Percentiles rank a stretch among this genome's conserved stretches.
These are phyloP conservation scores for Oligia latruncula DNA, from an alignment of 2,888 invertebrate species.

Conservation along the genomic window DNA sequence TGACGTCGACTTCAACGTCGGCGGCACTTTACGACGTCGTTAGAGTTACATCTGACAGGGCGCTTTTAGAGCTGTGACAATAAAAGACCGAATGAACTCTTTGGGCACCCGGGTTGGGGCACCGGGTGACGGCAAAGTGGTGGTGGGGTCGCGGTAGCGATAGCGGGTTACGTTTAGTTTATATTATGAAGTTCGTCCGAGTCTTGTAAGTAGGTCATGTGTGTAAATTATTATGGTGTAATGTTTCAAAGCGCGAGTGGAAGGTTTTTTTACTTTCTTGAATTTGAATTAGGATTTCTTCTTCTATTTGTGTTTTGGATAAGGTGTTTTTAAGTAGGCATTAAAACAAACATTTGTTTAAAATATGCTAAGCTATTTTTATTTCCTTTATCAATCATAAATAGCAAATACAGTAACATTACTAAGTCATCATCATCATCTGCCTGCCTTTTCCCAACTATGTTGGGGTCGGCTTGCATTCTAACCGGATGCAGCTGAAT, in stretches of 20 bases:
- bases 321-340: not conserved
- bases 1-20: slow-evolving; percentile 48
- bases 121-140: slow-evolving; percentile 35
- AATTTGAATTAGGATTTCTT: not conserved
- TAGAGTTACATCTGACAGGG: slow-evolving; percentile 74
- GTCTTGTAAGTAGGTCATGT: not conserved
- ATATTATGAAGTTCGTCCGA: not conserved
- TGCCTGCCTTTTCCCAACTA: too few relatives aligned
- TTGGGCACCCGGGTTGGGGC: slow-evolving; percentile 66
- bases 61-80: slow-evolving; percentile 73
- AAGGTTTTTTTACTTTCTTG: not conserved
- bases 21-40: slow-evolving; percentile 77
- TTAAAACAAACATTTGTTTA: not conserved
- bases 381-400: not conserved
- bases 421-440: not conserved
- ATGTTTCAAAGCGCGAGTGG: not conserved
- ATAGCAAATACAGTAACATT: not conserved
- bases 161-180: slow-evolving; percentile 51
- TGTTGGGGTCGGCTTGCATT: too few relatives aligned
- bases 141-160: slow-evolving; percentile 51
- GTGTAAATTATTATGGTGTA: not conserved
- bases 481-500: too few relatives aligned
- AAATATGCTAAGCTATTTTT: not conserved
- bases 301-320: not conserved
- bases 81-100: slow-evolving; percentile 78